A percentile compares a stretch with the other conserved stretches of the same genome.
phyloP scores from a whole-genome alignment of 2,888 invertebrate genomes.

The Athalia circularis region DNA sequence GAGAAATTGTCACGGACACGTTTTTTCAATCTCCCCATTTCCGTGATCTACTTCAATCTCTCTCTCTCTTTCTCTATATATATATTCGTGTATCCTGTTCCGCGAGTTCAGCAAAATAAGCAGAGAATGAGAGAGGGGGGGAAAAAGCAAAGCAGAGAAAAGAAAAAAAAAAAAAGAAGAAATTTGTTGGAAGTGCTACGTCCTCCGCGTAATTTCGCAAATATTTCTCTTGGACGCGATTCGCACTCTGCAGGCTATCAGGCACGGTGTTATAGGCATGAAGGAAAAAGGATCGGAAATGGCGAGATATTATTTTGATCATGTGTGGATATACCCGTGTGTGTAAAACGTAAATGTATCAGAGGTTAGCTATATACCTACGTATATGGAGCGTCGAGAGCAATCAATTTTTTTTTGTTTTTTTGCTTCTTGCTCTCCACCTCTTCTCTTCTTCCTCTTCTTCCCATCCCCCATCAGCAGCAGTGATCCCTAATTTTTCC shows the following conservation, averaged over 20 bases:
- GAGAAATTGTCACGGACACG: conserved; percentile 58
- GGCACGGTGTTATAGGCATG: conserved; percentile 7
- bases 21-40: conserved; percentile 71
- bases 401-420: no score
- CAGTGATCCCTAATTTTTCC: conserved; percentile 60
- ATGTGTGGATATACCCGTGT: no score
- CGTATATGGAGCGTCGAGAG: no score
- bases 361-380: no score
- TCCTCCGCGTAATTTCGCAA: conserved; percentile 44
- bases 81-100: neutral
- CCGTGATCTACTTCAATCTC: conserved; percentile 54
- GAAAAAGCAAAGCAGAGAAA: no score
- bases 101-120: no score
- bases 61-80: neutral
- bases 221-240: conserved; percentile 7
- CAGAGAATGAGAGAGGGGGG: no score
- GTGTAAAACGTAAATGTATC: no score
- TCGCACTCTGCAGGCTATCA: neutral
- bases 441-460: no score
- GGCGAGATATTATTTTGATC: conserved; percentile 4
- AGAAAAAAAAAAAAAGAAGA: no score
- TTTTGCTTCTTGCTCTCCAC: no score
- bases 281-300: conserved; percentile 33
- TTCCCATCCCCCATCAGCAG: neutral
- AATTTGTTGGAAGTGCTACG: neutral